Base-by-base conservation (phyloP, 2,113 vertebrate genomes). In the Solea senegalensis region DNA sequence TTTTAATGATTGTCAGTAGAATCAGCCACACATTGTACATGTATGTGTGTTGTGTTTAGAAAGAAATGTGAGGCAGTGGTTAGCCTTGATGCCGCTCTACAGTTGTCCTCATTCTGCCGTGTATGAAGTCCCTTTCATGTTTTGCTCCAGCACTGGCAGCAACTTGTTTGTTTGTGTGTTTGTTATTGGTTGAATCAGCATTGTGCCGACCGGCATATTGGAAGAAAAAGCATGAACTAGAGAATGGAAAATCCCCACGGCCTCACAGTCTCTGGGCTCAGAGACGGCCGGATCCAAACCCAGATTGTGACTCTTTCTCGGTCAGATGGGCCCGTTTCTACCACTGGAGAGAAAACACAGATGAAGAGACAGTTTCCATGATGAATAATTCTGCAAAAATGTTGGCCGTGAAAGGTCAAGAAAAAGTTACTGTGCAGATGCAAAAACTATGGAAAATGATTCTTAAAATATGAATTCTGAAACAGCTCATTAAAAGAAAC, bases 211-310 rank as follows among this genome's bases (percentile, higher is more conserved):
- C 51, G 63, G 73, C 67, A 50, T 69, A 60, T 55, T 21, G 21
- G 53, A 64, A 58, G 44, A 48, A 21, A 64, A 53, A 34, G 71
- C 43, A 68, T 61, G 45, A 81, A 60, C 28, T 69, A 53, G 48
- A 51, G 72, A 84, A 71, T 77, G 76, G 83, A 85, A 88, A 86
- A 75, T 86, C 72, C 82, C 77, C 66, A 68, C 70, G 69, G 69
- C 82, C 68, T 63, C 67, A 82, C 79, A 68, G 68, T 72, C 78
- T 63, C 43, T 80, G 76, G 53, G 66, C 57, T 79, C 39, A 12
- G 50, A 58, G 49, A 76, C 67, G 57, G n/a, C 65, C 54, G 57
- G 69, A 83, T 81, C 70, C 72, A 63, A 72, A 79, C 51, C 80
- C 65, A 70, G 81, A 60, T 55, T 54, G 48, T 26, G 68, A 65